Conservation (phyloP, 2,888 invertebrate species). For the Synanthedon andrenaeformis region DNA sequence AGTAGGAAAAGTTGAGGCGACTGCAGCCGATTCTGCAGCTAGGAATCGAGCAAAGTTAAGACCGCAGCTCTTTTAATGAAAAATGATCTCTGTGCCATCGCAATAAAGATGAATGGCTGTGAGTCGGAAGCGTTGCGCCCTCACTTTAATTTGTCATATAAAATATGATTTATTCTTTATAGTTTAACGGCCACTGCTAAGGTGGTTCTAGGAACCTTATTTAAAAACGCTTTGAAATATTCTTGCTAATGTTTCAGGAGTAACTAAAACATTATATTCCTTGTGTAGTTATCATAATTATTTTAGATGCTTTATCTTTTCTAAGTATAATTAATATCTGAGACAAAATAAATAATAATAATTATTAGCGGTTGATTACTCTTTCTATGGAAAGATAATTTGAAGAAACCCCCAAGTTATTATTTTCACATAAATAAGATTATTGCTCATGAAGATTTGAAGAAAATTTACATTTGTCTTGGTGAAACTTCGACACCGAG, state of each 20-base stretch:
- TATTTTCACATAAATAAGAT: no score
- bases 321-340: no score
- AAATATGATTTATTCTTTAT: conserved; percentile 6
- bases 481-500: no score
- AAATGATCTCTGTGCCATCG: neutral
- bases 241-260: neutral
- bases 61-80: neutral
- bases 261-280: no score
- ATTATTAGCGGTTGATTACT: no score
- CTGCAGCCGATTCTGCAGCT: conserved; percentile 2
- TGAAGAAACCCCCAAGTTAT: no score
- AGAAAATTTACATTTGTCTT: no score
- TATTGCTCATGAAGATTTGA: no score
- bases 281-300: no score
- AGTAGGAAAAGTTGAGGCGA: neutral
- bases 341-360: no score
- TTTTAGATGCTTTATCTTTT: no score
- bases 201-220: neutral
- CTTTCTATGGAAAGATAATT: no score
- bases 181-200: conserved; percentile 1
- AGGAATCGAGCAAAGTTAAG: neutral
- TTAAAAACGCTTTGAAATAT: neutral
- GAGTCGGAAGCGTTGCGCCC: neutral
- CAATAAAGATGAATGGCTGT: neutral
- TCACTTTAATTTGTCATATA: conserved; percentile 9